Percentiles rank a stretch among this genome's conserved stretches.
These are phyloP conservation scores for Pyrgus malvae DNA, from an alignment of 2,888 invertebrate species.

Conservation along the genomic window DNA sequence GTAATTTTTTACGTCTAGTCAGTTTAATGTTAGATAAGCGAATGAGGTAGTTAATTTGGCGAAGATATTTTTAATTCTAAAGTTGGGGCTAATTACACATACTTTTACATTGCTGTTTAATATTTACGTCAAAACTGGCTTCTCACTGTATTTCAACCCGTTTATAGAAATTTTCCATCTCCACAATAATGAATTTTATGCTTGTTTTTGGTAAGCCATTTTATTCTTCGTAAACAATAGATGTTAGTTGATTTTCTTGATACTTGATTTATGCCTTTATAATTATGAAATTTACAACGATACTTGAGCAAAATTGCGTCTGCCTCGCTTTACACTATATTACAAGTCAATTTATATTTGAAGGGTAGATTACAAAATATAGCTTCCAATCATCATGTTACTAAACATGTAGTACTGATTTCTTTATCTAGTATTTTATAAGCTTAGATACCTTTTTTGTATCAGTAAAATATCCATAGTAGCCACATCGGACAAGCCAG, in stretches of 20 bases:
- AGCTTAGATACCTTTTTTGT: constrained; percentile 34
- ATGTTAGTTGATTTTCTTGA: constrained; percentile 6
- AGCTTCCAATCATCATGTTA: constrained; percentile 32
- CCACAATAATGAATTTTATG: not conserved
- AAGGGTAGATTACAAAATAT: constrained; percentile 6
- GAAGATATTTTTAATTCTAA: constrained; percentile 41
- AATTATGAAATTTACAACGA: constrained; percentile 11
- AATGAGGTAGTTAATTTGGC: constrained; percentile 48
- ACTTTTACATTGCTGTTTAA: constrained; percentile 1
- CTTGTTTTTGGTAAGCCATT: not conserved
- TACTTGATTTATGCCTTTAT: constrained; percentile 2
- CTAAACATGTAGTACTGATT: constrained; percentile 50
- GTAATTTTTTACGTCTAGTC: constrained; percentile 73
- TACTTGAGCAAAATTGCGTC: constrained; percentile 1
- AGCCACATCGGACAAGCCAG: constrained; percentile 60
- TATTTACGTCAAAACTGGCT: constrained; percentile 33
- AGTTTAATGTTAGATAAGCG: constrained; percentile 60
- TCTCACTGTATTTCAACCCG: constrained; percentile 5
- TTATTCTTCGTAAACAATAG: constrained; percentile 6
- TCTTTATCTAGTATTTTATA: constrained; percentile 42
- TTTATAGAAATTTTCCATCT: not conserved
- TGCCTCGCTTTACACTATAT: constrained; percentile 37
- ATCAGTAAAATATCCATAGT: constrained; percentile 52
- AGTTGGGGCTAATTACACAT: constrained; percentile 11
- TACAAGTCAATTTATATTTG: constrained; percentile 32